Evolutionary conservation across 2,797 vertebrate species (phyloP), one percentile per base, ranked within the genome.

Genomic region (Martes flavigula): DNA sequence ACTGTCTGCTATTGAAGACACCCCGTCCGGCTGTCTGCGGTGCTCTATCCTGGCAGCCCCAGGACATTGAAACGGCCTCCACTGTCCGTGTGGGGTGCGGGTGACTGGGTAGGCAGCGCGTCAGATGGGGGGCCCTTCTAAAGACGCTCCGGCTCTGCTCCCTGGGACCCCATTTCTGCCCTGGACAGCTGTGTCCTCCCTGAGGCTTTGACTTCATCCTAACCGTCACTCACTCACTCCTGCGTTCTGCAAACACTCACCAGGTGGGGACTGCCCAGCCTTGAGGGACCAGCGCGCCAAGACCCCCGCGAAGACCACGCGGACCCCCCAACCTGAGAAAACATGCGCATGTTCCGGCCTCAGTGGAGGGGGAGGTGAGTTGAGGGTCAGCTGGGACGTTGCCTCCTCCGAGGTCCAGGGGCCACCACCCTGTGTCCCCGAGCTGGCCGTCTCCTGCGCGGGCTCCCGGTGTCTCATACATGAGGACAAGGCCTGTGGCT

Each of bases 401-500:
- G 43, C 46, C 7, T 38, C 30, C 35, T 11, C 18, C 2, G 1
- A 40, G 75, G 60, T 10, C 43, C 46, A 30, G 46, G n/a, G 5
- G 3, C 30, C 38, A 3, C 27, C 30, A 30, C 30, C 30, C 30
- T 6, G 32, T 3, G 43, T 0, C 27, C 27, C 18, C 12, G 0
- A 6, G 46, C 9, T 17, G 30, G 5, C 20, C 4, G 3, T 17
- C n/a, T 8, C 68, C 20, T 18, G 48, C 10, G 13, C 14, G 6
- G 18, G 68, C 2, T 56, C 43, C 9, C 2, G 14, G n/a, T 25
- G 9, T 60, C n/a, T n/a, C 4, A 6, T 8, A 0, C 0, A 0
- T 0, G 2, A 1, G 51, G 21, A 6, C 10, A 2, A 2, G 60
- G 77, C 1, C 56, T n/a, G 2, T 1, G 38, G 38, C 10, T 12